Conservation (phyloP, 2,797 vertebrate genomes). For the Sebastes flavidus region DNA sequence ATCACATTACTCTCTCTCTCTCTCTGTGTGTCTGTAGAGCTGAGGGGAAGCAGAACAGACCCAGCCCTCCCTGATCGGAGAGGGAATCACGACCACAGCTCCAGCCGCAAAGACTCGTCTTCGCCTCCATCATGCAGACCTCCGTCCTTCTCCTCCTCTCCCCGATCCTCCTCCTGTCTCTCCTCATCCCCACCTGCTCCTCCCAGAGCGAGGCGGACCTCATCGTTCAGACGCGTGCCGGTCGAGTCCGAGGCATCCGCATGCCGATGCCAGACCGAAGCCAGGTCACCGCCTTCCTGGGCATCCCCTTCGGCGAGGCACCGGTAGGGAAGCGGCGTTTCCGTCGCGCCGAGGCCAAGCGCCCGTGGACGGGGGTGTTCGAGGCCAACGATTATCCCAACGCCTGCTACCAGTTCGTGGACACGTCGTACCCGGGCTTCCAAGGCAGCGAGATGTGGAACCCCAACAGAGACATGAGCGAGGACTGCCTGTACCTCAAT, state of each 20-base stretch:
- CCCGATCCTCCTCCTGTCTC: constrained; percentile 48
- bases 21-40: constrained; percentile 49
- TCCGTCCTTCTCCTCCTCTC: constrained; percentile 56
- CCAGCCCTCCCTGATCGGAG: constrained; percentile 25
- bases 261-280: constrained; percentile 77
- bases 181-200: constrained; percentile 60
- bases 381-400: constrained; percentile 84
- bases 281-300: constrained; percentile 87
- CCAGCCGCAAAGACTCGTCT: neutral
- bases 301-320: constrained; percentile 91
- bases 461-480: constrained; percentile 91
- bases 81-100: constrained; percentile 37
- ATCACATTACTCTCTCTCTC: constrained; percentile 48
- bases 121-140: constrained; percentile 66
- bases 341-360: constrained; percentile 85
- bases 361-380: constrained; percentile 81
- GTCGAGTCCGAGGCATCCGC: constrained; percentile 82
- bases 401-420: constrained; percentile 89
- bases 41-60: constrained; percentile 54
- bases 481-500: constrained; percentile 94
- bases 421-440: constrained; percentile 89
- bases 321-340: constrained; percentile 88
- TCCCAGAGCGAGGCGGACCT: constrained; percentile 80
- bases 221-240: constrained; percentile 79
- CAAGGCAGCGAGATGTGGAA: constrained; percentile 95